These are phyloP conservation scores for Drosophila neoperkinsi DNA, from an alignment of 2,888 invertebrate genomes.

Conservation along the genomic window DNA sequence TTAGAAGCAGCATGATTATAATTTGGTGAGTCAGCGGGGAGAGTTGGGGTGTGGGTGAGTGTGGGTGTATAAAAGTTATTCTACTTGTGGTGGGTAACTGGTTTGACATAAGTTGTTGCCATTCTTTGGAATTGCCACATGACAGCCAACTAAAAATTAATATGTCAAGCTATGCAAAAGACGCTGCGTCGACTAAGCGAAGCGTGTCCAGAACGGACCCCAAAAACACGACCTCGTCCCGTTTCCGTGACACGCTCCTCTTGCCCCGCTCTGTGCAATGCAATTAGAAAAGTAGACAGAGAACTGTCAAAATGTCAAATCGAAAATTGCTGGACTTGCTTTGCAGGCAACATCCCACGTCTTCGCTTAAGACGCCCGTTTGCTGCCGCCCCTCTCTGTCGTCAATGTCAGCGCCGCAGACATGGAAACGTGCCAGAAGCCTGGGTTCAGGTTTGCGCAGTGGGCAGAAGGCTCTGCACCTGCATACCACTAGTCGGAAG, in stretches of 20 bases:
- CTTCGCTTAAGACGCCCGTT: not conserved
- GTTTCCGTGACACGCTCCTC: not conserved
- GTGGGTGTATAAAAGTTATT: not conserved
- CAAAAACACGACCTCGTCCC: constrained; percentile 11
- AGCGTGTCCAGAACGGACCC: constrained; percentile 62
- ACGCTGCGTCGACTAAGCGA: constrained; percentile 35
- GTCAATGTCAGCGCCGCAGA: constrained; percentile 44
- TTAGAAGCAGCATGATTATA: constrained; percentile 23
- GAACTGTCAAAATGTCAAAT: constrained; percentile 77
- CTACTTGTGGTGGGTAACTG: not conserved
- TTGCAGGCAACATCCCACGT: constrained; percentile 19
- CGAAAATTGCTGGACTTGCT: constrained; percentile 75
- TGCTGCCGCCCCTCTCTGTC: constrained; percentile 2
- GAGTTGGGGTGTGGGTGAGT: not conserved
- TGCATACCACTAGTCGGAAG: constrained; percentile 23
- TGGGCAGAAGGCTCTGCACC: constrained; percentile 31
- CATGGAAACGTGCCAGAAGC: constrained; percentile 42
- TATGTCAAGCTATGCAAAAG: constrained; percentile 77
- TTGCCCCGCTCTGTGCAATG: constrained; percentile 24
- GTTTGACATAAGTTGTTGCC: constrained; percentile 64
- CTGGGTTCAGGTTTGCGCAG: constrained; percentile 39
- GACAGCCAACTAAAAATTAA: constrained; percentile 69
- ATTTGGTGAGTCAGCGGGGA: not conserved
- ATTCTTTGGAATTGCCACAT: constrained; percentile 43
- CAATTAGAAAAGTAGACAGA: constrained; percentile 70